Base-by-base conservation (phyloP, 2,113 vertebrate genomes). In the Onychostoma macrolepis region DNA sequence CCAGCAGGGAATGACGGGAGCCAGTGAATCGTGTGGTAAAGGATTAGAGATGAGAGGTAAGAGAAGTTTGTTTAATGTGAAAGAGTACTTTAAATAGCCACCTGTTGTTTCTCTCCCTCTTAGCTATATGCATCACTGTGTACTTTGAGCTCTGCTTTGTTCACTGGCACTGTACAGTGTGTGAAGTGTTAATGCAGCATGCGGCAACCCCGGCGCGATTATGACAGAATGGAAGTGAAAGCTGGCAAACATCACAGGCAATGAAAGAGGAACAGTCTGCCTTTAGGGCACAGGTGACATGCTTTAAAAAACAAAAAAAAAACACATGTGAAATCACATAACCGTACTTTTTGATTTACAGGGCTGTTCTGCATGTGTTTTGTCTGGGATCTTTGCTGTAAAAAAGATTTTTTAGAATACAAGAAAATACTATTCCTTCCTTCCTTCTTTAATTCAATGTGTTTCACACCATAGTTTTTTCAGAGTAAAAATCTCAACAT, bases 41-140 rank as follows among this genome's bases (percentile, higher is more conserved):
- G 98, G 98, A 10, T 90, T 99, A 45, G 97, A 99, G 90, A 95
- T 94, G 69, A 96, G 97, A 95, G 97, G 98, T 96, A 95, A 96
- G 96, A 90, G 28, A 83, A 6, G 1, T 84, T 26, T 21, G 24
- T 2, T 56, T 72, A 1, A 71, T 61, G 78, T 80, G n/a, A 80
- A 61, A 41, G 4, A 41, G 36, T 56, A 6, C 45, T 3, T 41
- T 38, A 4, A 28, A 65, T 15, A 24, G 17, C n/a, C 48, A 17
- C 48, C 13, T 50, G 38, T 17, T 48, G 45, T 48, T 0, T 0
- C 45, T 48, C 13, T 72, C 19, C 24, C 43, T 83, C 21, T 71
- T 28, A 67, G 38, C 38, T 45, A 17, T 71, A 26, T 53, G 43
- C 15, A 48, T 24, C 11, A 7, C 19, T 36, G 28, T 33, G 43